A percentile compares a stretch with the other conserved stretches of the same genome.
phyloP scores from a whole-genome alignment of 2,888 invertebrate genomes.

The Salticus scenicus region DNA sequence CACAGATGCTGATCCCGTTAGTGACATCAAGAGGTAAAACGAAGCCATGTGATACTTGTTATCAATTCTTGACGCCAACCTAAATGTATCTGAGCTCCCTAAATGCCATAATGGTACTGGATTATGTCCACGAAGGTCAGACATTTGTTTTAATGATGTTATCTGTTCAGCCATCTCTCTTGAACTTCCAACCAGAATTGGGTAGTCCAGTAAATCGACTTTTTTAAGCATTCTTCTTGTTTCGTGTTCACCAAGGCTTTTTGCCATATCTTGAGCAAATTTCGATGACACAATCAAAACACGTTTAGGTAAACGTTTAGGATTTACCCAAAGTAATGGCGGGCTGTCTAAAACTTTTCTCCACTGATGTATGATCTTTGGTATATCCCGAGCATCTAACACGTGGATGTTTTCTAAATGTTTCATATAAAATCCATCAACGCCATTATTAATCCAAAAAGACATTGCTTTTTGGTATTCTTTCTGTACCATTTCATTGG shows the following conservation, averaged over 20 bases:
- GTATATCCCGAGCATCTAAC: constrained; percentile 78
- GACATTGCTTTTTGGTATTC: constrained; percentile 81
- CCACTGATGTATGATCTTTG: constrained; percentile 77
- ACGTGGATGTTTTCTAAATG: constrained; percentile 81
- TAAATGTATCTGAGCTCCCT: constrained; percentile 63
- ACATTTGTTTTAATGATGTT: constrained; percentile 3
- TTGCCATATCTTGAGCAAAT: constrained; percentile 25
- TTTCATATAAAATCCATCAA: constrained; percentile 93
- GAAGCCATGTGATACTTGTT: constrained; percentile 77
- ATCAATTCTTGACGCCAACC: constrained; percentile 68
- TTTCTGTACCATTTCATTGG: constrained; percentile 74
- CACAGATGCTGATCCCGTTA: constrained; percentile 90
- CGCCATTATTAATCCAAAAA: constrained; percentile 83
- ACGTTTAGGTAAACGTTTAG: background rate
- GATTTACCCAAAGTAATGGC: constrained; percentile 15
- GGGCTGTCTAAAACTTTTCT: constrained; percentile 70
- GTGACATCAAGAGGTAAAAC: constrained; percentile 84
- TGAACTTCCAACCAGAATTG: constrained; percentile 38
- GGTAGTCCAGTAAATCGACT: constrained; percentile 62
- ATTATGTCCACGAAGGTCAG: background rate
- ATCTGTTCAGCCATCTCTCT: constrained; percentile 38
- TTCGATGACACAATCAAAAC: constrained; percentile 71
- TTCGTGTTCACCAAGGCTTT: background rate
- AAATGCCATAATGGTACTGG: constrained; percentile 85
- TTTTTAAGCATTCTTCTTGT: constrained; percentile 1